Conservation (phyloP, 1,140 invertebrate genomes). For the Halyomorpha halys region DNA sequence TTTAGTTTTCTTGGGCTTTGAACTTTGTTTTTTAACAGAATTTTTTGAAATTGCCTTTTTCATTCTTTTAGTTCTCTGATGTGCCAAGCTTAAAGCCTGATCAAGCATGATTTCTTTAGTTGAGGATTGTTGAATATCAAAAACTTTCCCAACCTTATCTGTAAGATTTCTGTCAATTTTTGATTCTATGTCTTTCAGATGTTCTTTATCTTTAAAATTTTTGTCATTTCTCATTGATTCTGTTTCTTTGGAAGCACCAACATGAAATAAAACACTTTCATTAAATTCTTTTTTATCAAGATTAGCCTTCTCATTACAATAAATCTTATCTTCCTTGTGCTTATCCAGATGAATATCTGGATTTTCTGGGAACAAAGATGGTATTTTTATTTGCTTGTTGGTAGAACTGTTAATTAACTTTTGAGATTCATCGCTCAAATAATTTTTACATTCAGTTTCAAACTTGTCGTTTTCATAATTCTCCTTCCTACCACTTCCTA, state of each 20-base stretch:
- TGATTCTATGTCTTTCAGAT: constrained; percentile 7
- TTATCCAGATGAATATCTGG: neutral
- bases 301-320: neutral
- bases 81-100: constrained; percentile 2
- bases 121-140: constrained; percentile 12
- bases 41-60: no score
- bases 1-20: neutral
- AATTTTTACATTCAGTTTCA: no score
- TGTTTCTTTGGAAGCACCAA: constrained; percentile 1
- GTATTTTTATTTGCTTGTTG: no score
- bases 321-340: neutral
- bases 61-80: neutral
- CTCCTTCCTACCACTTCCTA: no score
- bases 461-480: no score
- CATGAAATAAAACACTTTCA: constrained; percentile 9
- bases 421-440: no score
- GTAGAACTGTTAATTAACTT: no score
- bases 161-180: neutral
- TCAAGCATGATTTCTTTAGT: constrained; percentile 9
- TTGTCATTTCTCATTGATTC: constrained; percentile 4
- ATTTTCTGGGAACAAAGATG: neutral
- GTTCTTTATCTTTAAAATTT: constrained; percentile 2
- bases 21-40: no score
- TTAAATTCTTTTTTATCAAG: constrained; percentile 4
- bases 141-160: neutral